These are phyloP conservation scores for Orbicella faveolata DNA, from an alignment of 64 coral and sea anemone genomes.

Conservation along the genomic window DNA sequence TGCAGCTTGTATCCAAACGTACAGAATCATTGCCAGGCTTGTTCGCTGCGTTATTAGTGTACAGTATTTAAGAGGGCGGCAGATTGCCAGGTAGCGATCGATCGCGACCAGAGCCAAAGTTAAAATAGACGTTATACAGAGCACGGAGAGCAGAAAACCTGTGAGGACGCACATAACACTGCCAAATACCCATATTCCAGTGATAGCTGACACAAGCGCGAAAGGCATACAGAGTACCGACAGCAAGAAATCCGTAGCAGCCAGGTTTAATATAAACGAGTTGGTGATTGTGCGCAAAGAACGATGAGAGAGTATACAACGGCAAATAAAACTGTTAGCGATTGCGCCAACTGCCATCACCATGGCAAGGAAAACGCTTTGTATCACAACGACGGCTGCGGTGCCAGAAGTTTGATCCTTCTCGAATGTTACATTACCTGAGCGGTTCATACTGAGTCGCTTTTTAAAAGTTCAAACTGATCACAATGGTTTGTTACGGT, in stretches of 20 bases:
- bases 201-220: conserved; percentile 67
- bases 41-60: conserved; percentile 50
- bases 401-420: neutral
- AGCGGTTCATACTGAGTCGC: neutral
- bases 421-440: neutral
- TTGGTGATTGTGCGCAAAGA: conserved; percentile 84
- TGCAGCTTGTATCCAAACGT: conserved; percentile 63
- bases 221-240: conserved; percentile 84
- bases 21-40: conserved; percentile 52
- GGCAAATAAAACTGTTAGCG: conserved; percentile 83
- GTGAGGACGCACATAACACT: conserved; percentile 52
- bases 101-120: conserved; percentile 78
- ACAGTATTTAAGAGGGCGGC: conserved; percentile 78
- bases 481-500: neutral
- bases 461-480: neutral
- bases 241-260: conserved; percentile 78
- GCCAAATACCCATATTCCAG: conserved; percentile 74
- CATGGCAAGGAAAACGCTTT: conserved; percentile 58
- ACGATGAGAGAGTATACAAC: conserved; percentile 78
- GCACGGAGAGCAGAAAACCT: conserved; percentile 76
- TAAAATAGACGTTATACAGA: conserved; percentile 82
- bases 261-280: conserved; percentile 84
- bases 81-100: conserved; percentile 86
- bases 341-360: conserved; percentile 70
- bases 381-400: conserved; percentile 38